Percentiles rank a stretch among this genome's conserved stretches.
phyloP scores from a whole-genome alignment of 2,113 vertebrate genomes.

The Empidonax alnorum region DNA sequence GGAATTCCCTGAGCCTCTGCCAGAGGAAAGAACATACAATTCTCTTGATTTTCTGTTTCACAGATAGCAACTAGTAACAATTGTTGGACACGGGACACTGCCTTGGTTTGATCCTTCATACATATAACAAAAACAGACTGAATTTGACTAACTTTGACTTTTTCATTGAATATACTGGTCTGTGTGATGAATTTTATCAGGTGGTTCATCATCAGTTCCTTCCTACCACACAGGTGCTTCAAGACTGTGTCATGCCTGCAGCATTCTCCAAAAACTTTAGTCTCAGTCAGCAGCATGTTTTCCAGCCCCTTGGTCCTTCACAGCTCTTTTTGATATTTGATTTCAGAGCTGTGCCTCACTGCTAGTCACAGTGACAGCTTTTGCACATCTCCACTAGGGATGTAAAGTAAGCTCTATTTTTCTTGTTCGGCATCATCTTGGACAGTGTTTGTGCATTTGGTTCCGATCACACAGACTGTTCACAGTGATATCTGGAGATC shows the following conservation, averaged over 20 bases:
- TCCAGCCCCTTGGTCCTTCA: neutral
- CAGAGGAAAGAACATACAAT: neutral
- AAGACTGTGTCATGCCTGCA: neutral
- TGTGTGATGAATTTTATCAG: neutral
- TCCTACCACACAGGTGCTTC: neutral
- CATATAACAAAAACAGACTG: neutral
- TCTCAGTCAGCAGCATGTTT: neutral
- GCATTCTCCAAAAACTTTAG: neutral
- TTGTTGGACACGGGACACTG: neutral
- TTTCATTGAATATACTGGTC: neutral
- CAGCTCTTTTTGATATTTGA: neutral
- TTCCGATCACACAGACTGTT: neutral
- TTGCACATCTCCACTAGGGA: neutral
- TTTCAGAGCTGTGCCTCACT: neutral
- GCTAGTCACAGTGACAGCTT: neutral
- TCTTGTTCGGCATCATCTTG: neutral
- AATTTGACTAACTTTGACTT: neutral
- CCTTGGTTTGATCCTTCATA: neutral
- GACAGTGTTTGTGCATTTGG: neutral
- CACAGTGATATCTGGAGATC: neutral
- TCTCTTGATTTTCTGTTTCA: neutral
- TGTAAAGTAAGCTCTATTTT: neutral
- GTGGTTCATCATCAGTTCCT: neutral
- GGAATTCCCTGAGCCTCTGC: neutral
- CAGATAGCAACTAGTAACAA: neutral